A percentile compares a stretch with the other conserved stretches of the same genome.
phyloP scores from a whole-genome alignment of 2,888 invertebrate genomes.

The Belgica antarctica region DNA sequence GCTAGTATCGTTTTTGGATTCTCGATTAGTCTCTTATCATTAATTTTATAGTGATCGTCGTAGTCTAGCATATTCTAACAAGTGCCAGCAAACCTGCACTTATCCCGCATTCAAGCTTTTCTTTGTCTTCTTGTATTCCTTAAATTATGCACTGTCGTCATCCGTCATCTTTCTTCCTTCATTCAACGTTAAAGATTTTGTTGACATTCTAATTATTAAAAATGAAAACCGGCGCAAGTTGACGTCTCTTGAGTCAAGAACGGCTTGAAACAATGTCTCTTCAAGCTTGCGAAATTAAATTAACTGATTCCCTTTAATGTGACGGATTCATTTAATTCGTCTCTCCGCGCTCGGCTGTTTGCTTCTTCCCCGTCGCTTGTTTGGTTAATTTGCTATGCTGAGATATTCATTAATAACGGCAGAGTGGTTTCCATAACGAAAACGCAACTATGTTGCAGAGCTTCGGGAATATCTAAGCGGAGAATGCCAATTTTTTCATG shows the following conservation, averaged over 20 bases:
- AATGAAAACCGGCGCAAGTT: neutral
- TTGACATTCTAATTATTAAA: conserved; percentile 24
- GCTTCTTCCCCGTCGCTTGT: neutral
- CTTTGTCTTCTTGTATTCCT: neutral
- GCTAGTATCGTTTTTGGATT: too few relatives aligned
- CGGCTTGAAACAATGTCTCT: neutral
- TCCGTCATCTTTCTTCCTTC: too few relatives aligned
- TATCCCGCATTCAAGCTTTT: neutral
- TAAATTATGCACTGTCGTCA: conserved; percentile 13
- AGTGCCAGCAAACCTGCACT: too few relatives aligned
- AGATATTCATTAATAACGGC: conserved; percentile 3
- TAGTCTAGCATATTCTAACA: too few relatives aligned
- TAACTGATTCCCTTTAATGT: neutral
- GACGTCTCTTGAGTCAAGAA: neutral
- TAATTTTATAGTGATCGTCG: too few relatives aligned
- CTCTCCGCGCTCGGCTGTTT: neutral
- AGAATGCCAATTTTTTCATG: neutral
- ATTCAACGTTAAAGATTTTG: conserved; percentile 23
- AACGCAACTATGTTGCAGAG: neutral
- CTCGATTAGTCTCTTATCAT: too few relatives aligned
- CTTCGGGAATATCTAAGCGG: neutral
- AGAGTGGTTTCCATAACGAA: neutral
- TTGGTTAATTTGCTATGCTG: neutral
- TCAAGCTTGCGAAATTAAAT: too few relatives aligned
- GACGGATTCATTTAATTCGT: neutral